Percentiles rank a stretch among this genome's conserved stretches.
Conservation (phyloP, 2,888 invertebrate genomes). For the Erebia epiphron region DNA sequence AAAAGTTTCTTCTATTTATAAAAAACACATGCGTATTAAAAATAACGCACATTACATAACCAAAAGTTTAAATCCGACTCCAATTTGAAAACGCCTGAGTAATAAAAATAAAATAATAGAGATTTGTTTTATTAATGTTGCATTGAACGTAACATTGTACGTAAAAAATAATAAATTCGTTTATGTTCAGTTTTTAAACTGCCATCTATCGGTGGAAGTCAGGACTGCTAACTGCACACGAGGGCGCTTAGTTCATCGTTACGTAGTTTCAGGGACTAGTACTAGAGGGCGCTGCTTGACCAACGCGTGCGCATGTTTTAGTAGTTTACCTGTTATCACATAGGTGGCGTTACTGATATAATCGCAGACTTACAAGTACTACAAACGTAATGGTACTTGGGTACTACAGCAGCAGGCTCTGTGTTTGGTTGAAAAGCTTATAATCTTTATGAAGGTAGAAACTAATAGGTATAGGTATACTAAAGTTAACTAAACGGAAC, state of each 20-base stretch:
- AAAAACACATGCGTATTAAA: too few species aligned
- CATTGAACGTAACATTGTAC: background rate
- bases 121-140: background rate
- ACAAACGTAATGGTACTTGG: too few species aligned
- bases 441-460: too few species aligned
- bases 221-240: background rate
- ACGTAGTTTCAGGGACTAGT: background rate
- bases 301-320: slow-evolving; percentile 3
- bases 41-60: background rate
- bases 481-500: too few species aligned
- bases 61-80: background rate
- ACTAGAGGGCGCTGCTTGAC: slow-evolving; percentile 3
- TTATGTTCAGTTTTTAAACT: background rate
- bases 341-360: slow-evolving; percentile 5
- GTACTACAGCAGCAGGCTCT: too few species aligned
- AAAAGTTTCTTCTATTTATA: too few species aligned
- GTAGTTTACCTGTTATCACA: background rate
- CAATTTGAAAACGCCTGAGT: background rate
- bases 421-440: too few species aligned
- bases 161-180: background rate
- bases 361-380: background rate
- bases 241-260: background rate
- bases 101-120: background rate
- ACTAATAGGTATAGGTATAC: too few species aligned
- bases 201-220: slow-evolving; percentile 1